Conservation (phyloP, 1,140 invertebrate genomes). For the Brachionus paranguensis region DNA sequence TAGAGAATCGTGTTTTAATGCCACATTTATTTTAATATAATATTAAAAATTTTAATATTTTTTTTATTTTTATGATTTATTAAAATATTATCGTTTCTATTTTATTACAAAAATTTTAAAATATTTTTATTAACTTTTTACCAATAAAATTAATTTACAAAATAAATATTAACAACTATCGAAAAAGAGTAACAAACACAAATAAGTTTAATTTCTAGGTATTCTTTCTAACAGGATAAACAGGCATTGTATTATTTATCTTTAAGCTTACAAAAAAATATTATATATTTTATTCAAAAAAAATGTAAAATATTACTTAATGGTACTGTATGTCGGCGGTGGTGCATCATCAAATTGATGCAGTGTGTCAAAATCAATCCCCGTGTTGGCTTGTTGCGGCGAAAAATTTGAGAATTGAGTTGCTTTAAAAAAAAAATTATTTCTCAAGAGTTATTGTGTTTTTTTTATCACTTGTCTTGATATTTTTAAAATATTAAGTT, state of each 20-base stretch:
- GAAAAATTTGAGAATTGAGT: background rate
- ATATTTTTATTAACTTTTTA: background rate
- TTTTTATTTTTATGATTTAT: too few species aligned
- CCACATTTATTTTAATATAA: too few species aligned
- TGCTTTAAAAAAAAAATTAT: background rate
- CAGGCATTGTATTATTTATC: background rate
- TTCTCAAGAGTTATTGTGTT: too few species aligned
- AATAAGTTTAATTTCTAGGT: background rate
- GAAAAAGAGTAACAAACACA: background rate
- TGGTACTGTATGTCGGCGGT: background rate
- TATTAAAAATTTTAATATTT: too few species aligned
- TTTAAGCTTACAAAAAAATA: background rate
- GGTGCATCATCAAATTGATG: background rate
- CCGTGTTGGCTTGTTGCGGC: background rate
- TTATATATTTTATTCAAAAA: background rate
- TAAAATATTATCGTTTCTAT: background rate
- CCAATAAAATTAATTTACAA: background rate
- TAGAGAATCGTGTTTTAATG: too few species aligned
- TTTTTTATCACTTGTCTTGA: too few species aligned
- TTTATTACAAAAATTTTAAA: background rate
- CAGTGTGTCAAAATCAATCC: background rate
- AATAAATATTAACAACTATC: background rate
- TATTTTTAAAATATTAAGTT: background rate
- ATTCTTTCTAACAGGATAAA: background rate
- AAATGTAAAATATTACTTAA: background rate